Percentiles rank a stretch among this genome's conserved stretches.
Evolutionary conservation across 2,113 vertebrate genomes (phyloP).

Genomic region (Osmerus mordax): DNA sequence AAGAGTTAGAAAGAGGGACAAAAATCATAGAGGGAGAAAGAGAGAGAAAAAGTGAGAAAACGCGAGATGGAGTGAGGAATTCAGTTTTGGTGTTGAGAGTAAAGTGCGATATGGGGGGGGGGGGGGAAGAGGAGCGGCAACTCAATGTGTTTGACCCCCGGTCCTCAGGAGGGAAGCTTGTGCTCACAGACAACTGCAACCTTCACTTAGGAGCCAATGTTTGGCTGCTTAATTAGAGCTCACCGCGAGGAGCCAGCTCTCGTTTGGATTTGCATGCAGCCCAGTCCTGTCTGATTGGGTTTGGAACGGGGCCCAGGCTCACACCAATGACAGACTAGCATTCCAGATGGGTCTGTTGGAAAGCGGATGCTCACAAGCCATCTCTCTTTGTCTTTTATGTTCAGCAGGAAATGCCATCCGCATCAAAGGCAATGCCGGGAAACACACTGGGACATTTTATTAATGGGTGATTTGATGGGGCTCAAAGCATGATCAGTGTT

Average conservation of each 20-base stretch:
- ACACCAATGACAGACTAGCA: neutral
- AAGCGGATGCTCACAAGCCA: neutral
- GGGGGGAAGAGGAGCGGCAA: neutral
- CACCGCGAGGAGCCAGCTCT: conserved; percentile 44
- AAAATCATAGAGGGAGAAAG: neutral
- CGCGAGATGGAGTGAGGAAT: neutral
- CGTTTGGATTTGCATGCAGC: conserved; percentile 40
- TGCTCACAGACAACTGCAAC: conserved; percentile 46
- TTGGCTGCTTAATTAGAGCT: conserved; percentile 52
- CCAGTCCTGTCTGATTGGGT: conserved; percentile 3
- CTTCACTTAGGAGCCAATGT: conserved; percentile 60
- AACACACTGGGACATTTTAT: neutral
- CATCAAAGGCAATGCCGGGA: conserved; percentile 24
- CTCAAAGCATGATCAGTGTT: too few species aligned
- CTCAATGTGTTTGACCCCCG: conserved; percentile 47
- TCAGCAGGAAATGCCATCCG: conserved; percentile 37
- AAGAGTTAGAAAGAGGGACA: neutral
- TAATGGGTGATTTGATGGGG: too few species aligned
- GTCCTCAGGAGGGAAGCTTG: conserved; percentile 44
- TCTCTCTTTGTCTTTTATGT: conserved; percentile 32
- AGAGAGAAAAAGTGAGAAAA: neutral
- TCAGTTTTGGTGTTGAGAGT: neutral
- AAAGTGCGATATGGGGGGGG: neutral
- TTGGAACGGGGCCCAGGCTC: neutral
- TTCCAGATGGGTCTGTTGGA: neutral